These are phyloP conservation scores for Botia almorhae DNA, from an alignment of 2,797 vertebrate genomes.

Conservation along the genomic window DNA sequence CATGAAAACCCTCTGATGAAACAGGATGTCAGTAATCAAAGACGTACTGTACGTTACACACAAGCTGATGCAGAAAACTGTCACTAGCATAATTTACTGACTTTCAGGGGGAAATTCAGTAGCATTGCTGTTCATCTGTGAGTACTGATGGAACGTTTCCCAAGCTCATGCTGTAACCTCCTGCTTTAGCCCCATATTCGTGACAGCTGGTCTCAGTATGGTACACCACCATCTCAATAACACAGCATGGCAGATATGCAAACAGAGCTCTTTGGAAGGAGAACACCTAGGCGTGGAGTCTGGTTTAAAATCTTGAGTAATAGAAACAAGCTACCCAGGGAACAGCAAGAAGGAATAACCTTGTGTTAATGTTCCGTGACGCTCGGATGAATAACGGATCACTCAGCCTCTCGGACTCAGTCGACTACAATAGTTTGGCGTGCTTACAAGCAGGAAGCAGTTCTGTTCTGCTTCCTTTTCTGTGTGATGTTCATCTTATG, in stretches of 20 bases:
- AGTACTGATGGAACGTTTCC: background rate
- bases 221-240: conserved; percentile 3
- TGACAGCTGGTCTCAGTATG: background rate
- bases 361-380: conserved; percentile 24
- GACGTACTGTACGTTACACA: background rate
- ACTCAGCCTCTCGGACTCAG: background rate
- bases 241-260: background rate
- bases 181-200: background rate
- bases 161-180: background rate
- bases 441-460: conserved; percentile 18
- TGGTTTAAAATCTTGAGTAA: conserved; percentile 28
- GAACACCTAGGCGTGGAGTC: background rate
- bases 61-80: background rate
- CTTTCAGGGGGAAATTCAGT: background rate
- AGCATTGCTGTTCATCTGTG: background rate
- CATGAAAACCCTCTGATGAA: conserved; percentile 3
- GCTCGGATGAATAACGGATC: conserved; percentile 6
- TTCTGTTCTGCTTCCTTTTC: background rate
- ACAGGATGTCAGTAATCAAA: conserved; percentile 19
- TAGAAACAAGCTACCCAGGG: conserved; percentile 38
- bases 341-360: background rate
- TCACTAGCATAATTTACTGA: conserved; percentile 1
- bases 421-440: conserved; percentile 10
- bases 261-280: background rate
- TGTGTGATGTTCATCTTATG: background rate